Percentiles rank a stretch among this genome's conserved stretches.
Conservation (phyloP, 2,888 invertebrate genomes). For the Parasteatoda lunata region DNA sequence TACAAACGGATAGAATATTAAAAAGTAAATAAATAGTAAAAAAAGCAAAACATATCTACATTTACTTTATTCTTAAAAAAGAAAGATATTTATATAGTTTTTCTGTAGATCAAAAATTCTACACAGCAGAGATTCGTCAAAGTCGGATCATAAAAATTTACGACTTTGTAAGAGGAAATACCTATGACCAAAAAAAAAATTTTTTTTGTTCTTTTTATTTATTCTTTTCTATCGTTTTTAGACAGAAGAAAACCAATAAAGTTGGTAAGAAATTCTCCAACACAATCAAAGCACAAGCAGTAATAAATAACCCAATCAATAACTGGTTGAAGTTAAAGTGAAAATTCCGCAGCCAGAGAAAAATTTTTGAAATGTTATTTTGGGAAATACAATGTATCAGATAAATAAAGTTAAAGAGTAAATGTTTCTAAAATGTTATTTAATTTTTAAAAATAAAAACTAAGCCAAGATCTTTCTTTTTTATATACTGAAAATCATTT, state of each 20-base stretch:
- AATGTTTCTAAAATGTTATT: no score
- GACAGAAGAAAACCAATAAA: constrained; percentile 2
- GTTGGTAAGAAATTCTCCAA: constrained; percentile 36
- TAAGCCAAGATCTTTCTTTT: no score
- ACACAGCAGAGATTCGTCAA: constrained; percentile 22
- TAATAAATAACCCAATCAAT: constrained; percentile 1
- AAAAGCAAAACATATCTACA: not conserved
- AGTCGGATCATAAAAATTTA: constrained; percentile 43
- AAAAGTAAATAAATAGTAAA: no score
- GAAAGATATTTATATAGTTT: not conserved
- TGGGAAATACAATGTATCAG: no score
- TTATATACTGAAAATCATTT: no score
- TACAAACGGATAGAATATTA: no score
- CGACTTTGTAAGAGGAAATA: constrained; percentile 20
- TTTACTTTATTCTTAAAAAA: not conserved
- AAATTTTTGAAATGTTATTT: no score
- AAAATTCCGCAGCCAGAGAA: not conserved
- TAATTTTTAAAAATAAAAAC: no score
- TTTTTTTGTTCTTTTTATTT: constrained; percentile 6
- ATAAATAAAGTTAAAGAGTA: no score
- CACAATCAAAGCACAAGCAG: constrained; percentile 8
- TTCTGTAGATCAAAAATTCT: constrained; percentile 15
- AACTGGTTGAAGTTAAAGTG: not conserved
- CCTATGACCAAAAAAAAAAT: constrained; percentile 2
- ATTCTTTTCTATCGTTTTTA: not conserved